phyloP scores from a whole-genome alignment of 2,113 vertebrate species.

The Regulus satrapa region DNA sequence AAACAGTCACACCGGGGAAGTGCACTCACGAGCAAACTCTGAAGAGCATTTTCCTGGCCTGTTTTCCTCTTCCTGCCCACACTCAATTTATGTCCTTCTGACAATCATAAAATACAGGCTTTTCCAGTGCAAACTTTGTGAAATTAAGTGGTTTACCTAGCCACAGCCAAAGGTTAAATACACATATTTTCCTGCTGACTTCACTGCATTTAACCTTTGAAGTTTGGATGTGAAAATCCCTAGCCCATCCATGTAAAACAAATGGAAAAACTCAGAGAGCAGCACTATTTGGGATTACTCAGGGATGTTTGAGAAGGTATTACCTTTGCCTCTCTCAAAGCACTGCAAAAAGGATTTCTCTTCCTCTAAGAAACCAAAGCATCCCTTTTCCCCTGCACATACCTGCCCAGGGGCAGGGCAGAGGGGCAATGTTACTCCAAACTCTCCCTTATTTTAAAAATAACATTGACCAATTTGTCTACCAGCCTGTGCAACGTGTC shows the following conservation, averaged over 20 bases:
- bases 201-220: conserved; percentile 33
- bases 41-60: conserved; percentile 2
- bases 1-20: neutral
- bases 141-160: conserved; percentile 59
- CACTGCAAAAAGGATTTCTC: neutral
- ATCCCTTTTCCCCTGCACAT: neutral
- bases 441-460: neutral
- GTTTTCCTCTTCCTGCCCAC: neutral
- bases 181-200: conserved; percentile 50
- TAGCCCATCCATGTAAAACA: neutral
- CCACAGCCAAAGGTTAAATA: conserved; percentile 61
- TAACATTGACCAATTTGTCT: neutral
- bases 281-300: neutral
- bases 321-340: neutral
- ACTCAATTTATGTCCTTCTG: neutral
- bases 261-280: neutral
- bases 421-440: neutral
- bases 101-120: conserved; percentile 53
- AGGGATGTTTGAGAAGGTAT: neutral
- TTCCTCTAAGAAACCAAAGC: neutral
- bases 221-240: conserved; percentile 40
- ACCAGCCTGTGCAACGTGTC: accelerated
- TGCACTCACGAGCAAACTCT: neutral
- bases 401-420: neutral
- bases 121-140: conserved; percentile 35